These are phyloP conservation scores for Oxystoma pomonae DNA, from an alignment of 2,888 invertebrate species.

Conservation along the genomic window DNA sequence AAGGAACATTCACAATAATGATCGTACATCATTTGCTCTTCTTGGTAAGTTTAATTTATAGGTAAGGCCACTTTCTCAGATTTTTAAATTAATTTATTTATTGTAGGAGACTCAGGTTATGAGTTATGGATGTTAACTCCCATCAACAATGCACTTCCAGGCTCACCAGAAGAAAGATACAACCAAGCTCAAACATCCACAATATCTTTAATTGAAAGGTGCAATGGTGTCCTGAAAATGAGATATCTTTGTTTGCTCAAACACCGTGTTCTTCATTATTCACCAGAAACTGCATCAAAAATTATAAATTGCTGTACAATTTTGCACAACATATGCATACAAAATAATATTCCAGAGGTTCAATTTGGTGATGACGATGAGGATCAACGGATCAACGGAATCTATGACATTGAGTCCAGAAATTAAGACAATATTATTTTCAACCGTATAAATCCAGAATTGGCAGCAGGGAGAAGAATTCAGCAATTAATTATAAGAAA, in stretches of 20 bases:
- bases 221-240: not conserved
- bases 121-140: constrained; percentile 3
- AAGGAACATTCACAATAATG: not conserved
- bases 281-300: not conserved
- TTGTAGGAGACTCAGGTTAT: constrained; percentile 3
- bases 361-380: not conserved
- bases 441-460: not conserved
- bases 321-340: not conserved
- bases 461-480: not conserved
- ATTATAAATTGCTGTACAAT: not conserved
- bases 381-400: not conserved
- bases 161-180: not conserved
- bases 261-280: not conserved
- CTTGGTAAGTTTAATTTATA: not conserved
- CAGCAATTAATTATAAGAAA: not conserved
- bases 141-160: not conserved
- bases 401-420: not conserved
- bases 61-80: not conserved
- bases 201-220: not conserved
- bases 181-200: not conserved
- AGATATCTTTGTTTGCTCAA: not conserved
- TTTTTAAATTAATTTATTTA: not conserved
- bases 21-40: not conserved
- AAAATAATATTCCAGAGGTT: not conserved
- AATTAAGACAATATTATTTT: not conserved